Conservation (phyloP, 2,797 vertebrate species). For the Capromys pilorides region DNA sequence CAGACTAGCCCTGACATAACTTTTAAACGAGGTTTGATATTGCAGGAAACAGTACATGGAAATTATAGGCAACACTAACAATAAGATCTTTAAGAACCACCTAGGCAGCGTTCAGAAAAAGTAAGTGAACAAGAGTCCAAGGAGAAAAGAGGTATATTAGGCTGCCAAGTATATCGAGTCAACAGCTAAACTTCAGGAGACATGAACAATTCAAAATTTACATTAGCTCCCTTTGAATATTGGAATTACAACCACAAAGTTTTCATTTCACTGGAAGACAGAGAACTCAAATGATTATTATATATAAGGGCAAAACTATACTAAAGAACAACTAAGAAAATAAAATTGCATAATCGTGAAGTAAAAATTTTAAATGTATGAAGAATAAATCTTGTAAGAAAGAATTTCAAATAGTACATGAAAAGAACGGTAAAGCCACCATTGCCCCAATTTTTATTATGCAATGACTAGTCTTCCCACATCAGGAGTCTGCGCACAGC, state of each 20-base stretch:
- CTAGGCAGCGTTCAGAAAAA: background rate
- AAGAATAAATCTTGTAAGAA: constrained; percentile 16
- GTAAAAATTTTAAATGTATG: constrained; percentile 16
- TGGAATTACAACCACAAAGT: background rate
- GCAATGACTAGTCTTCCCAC: constrained; percentile 5
- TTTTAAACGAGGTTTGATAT: background rate
- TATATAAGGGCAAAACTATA: background rate
- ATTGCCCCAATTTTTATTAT: background rate
- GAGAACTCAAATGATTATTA: background rate
- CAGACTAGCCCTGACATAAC: background rate
- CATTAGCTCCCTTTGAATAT: background rate
- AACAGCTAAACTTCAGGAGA: background rate
- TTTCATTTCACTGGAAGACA: background rate
- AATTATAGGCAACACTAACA: background rate
- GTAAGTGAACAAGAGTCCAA: background rate
- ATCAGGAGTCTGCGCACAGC: background rate
- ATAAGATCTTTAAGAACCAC: background rate
- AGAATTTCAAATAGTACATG: background rate
- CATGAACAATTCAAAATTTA: background rate
- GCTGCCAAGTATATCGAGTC: background rate
- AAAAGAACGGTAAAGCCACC: constrained; percentile 26
- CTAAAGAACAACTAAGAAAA: constrained; percentile 12
- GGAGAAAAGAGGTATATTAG: background rate
- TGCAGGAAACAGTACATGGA: background rate
- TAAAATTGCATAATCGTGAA: constrained; percentile 26